Conservation (phyloP, 2,113 vertebrate genomes). For the Heterocephalus glaber region DNA sequence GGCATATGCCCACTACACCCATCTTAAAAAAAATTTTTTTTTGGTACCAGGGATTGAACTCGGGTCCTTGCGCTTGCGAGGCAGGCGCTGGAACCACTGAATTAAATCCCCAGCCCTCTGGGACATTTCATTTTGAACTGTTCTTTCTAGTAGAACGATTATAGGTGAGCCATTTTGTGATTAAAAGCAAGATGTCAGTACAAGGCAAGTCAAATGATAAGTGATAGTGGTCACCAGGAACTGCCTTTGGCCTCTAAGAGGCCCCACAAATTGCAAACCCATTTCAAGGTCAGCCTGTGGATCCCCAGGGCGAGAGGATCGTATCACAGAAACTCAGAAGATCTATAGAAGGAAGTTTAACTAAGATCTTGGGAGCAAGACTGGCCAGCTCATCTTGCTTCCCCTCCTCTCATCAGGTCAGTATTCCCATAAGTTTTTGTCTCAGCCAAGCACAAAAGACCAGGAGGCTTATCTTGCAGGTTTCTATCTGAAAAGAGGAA, state of each 20-base stretch:
- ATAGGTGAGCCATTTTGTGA: not conserved
- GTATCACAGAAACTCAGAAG: not conserved
- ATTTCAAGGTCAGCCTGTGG: not conserved
- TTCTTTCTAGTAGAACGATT: not conserved
- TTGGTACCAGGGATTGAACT: too few relatives aligned
- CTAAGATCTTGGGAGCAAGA: not conserved
- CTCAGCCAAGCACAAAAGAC: not conserved
- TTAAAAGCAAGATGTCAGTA: slow-evolving; percentile 18
- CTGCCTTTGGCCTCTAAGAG: not conserved
- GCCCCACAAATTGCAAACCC: not conserved
- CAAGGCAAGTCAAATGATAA: not conserved
- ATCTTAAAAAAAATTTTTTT: not conserved
- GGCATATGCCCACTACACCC: not conserved
- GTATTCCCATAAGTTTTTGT: not conserved
- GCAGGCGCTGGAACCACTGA: too few relatives aligned
- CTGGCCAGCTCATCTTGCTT: not conserved
- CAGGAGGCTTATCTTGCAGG: not conserved
- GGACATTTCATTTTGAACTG: not conserved
- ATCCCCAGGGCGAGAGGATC: not conserved
- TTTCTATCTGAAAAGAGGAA: slow-evolving; percentile 15
- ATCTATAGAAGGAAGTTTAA: not conserved
- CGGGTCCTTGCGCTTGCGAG: too few relatives aligned
- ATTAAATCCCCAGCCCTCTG: too few relatives aligned
- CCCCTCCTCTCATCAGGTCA: not conserved
- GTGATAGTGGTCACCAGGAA: not conserved